Conservation (phyloP, 2,888 invertebrate genomes). For the Isotomurus palustris region DNA sequence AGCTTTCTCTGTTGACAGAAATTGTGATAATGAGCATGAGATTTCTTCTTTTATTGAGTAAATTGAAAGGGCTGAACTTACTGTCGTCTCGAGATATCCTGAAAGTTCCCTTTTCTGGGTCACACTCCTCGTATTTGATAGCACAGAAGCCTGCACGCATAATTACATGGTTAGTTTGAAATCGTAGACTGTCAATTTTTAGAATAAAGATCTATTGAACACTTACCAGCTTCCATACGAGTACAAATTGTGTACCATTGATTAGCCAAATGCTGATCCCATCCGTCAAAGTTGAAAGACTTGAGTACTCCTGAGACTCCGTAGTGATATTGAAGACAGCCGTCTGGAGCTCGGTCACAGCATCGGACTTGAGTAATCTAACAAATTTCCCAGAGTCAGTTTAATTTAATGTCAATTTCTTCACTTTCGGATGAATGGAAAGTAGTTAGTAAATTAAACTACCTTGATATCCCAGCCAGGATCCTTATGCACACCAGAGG, state of each 20-base stretch:
- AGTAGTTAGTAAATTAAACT: neutral
- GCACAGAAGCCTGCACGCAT: conserved; percentile 39
- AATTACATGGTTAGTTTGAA: neutral
- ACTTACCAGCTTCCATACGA: conserved; percentile 44
- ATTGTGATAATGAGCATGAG: too few species aligned
- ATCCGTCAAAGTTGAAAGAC: conserved; percentile 46
- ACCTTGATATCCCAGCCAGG: conserved; percentile 46
- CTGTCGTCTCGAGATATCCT: conserved; percentile 46
- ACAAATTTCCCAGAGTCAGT: neutral
- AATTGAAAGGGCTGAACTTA: conserved; percentile 18
- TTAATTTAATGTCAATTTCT: neutral
- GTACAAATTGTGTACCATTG: conserved; percentile 46
- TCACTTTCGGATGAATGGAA: neutral
- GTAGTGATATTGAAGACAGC: conserved; percentile 45
- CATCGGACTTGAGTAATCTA: conserved; percentile 46
- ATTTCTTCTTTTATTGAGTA: neutral
- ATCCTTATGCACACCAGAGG: conserved; percentile 46
- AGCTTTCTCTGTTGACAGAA: conserved; percentile 44
- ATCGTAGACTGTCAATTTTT: too few species aligned
- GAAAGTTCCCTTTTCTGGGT: conserved; percentile 46
- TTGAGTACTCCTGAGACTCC: conserved; percentile 45
- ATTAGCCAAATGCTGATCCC: conserved; percentile 47
- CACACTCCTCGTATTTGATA: conserved; percentile 46
- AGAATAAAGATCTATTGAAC: neutral
- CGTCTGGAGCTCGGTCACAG: conserved; percentile 45